Evolutionary conservation across 2,113 vertebrate species (phyloP), one percentile per base, ranked within the genome.

Genomic region (Gavialis gangeticus): DNA sequence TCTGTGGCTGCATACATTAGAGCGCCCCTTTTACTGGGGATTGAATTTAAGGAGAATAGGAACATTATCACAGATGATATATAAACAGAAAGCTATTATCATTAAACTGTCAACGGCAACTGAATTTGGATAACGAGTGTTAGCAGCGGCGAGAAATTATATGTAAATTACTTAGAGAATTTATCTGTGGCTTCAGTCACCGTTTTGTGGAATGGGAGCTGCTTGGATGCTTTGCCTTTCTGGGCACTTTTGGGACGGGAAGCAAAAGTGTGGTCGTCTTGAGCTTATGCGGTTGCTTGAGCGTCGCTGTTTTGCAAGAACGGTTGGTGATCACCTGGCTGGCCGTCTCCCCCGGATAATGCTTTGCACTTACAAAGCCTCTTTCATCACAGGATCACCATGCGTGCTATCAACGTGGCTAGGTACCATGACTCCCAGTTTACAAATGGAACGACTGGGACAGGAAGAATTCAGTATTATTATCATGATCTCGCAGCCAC

Each of bases 61-160:
- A 84, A n/a, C 89, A 76, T 92, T 82, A 83, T 81, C 85, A 59
- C 77, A 84, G 88, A 78, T 79, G 77, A 90, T 93, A 59, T 73
- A 94, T 76, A 94, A 97, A 97, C 97, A 97, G 87, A 94, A 96
- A 97, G 78, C 90, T 89, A 94, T 97, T 94, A 96, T 94, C 96
- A 96, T 97, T 97, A 96, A 96, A 95, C 92, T 97, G 96, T 95
- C 97, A 96, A 58, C 89, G 55, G 94, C 96, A 75, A 25, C 93
- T 78, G 93, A 82, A 82, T 97, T 94, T 30, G 91, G 91, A 86
- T 93, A 97, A 88, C 93, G 84, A 92, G 87, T 19, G 86, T 1
- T 83, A 64, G 91, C 75, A 84, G 83, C 82, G 85, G 87, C 19
- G 89, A 96, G 92, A 93, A 97, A 96, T 75, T 82, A 73, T n/a